Conservation (phyloP, 2,113 vertebrate species). For the Cebus imitator region DNA sequence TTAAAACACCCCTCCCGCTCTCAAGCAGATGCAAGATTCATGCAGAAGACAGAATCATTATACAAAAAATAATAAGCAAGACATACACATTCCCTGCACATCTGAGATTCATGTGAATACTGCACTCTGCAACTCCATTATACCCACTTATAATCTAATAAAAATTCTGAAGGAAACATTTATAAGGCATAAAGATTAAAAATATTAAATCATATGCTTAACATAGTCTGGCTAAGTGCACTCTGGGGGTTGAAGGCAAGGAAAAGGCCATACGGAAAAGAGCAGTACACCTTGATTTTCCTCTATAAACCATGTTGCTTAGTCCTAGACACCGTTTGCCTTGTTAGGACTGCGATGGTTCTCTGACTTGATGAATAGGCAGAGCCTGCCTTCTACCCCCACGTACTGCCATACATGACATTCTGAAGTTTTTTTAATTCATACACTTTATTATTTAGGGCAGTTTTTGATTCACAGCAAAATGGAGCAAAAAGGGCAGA, state of each 20-base stretch:
- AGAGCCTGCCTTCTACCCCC: neutral
- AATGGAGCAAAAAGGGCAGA: neutral
- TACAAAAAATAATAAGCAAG: neutral
- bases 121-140: neutral
- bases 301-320: neutral
- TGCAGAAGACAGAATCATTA: neutral
- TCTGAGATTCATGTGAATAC: neutral
- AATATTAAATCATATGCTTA: conserved; percentile 38
- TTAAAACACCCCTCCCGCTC: neutral
- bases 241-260: neutral
- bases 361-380: neutral
- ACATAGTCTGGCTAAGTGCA: conserved; percentile 16
- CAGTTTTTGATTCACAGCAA: neutral
- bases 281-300: neutral
- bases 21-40: neutral
- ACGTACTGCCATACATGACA: neutral
- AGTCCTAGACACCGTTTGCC: neutral
- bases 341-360: neutral
- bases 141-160: neutral
- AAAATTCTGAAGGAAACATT: conserved; percentile 33
- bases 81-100: neutral
- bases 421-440: neutral
- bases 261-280: neutral
- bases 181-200: conserved; percentile 26
- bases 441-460: neutral